Evolutionary conservation across 2,113 vertebrate genomes (phyloP), one percentile per base, ranked within the genome.

Genomic region (Arizona elegans): DNA sequence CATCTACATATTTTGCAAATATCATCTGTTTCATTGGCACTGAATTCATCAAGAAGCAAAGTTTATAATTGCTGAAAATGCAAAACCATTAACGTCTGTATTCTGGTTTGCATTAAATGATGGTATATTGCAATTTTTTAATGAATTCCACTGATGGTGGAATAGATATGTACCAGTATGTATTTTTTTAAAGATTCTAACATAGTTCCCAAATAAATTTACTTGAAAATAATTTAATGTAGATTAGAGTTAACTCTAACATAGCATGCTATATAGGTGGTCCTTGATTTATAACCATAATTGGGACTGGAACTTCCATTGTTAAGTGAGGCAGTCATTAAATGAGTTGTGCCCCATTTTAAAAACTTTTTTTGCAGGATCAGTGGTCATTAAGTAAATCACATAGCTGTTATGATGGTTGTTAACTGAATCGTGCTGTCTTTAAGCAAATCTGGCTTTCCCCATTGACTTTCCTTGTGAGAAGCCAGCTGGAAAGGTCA

Each of bases 81-180:
- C 29, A 91, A 23, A 92, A 23, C 17, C 21, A 2, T 8, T 90
- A 17, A 88, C 56, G 0, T 43, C 88, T 90, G 9, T 56, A 87
- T 13, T 90, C 85, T 47, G 94, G 54, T 0, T 23, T 0, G 33
- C 56, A 92, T 92, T 58, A 9, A 0, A 62, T 1, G 0, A 10
- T 59, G 24, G n/a, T 33, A 70, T 24, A 91, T 0, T 62, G 86
- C 91, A 26, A 55, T 89, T 13, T 59, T 89, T 50, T 29, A 6
- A 87, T 88, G 23, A 91, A 91, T 91, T 47, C 50, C 6, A 53
- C 6, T 55, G 70, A 7, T 75, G 24, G 55, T 5, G 15, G 87
- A 94, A 38, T 52, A n/a, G 29, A 19, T 8, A 26, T 33, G 12
- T n/a, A 92, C 65, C 26, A 52, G 4, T 23, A 54, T n/a, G 19